Conservation (phyloP, 2,113 vertebrate species). For the Peucedramus taeniatus region DNA sequence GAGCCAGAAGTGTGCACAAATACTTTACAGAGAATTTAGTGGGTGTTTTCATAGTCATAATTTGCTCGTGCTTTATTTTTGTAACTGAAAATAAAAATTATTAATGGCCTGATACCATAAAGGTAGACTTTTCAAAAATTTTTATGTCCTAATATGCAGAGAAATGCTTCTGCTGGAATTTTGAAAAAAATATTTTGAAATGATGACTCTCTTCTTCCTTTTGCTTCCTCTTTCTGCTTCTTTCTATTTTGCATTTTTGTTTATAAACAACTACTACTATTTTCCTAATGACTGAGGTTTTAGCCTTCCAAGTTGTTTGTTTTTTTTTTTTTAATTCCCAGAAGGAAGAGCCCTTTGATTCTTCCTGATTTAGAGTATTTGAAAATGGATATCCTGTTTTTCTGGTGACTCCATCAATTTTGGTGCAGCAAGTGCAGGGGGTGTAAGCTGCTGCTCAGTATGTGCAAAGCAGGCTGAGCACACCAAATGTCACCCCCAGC, state of each 20-base stretch:
- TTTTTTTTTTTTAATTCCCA: not conserved
- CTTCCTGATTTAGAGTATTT: not conserved
- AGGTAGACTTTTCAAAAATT: not conserved
- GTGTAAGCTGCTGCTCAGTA: not conserved
- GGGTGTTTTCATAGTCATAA: not conserved
- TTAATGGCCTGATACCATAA: not conserved
- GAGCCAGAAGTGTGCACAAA: not conserved
- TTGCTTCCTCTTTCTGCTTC: not conserved
- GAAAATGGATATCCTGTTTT: not conserved
- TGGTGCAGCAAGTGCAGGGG: too few species aligned
- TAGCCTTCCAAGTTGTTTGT: not conserved
- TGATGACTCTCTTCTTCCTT: fast-evolving
- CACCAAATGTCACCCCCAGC: not conserved
- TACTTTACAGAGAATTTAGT: not conserved
- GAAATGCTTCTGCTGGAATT: not conserved
- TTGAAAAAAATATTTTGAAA: not conserved
- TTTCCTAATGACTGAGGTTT: not conserved
- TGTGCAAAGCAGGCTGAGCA: not conserved
- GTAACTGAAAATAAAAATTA: not conserved
- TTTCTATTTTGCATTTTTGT: not conserved
- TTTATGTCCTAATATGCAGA: not conserved
- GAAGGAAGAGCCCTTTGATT: not conserved
- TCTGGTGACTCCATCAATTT: not conserved
- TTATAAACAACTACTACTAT: not conserved
- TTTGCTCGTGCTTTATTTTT: not conserved